Percentiles rank a stretch among this genome's conserved stretches.
Evolutionary conservation across 2,888 invertebrate genomes (phyloP).

Genomic region (Trachelus tabidus): DNA sequence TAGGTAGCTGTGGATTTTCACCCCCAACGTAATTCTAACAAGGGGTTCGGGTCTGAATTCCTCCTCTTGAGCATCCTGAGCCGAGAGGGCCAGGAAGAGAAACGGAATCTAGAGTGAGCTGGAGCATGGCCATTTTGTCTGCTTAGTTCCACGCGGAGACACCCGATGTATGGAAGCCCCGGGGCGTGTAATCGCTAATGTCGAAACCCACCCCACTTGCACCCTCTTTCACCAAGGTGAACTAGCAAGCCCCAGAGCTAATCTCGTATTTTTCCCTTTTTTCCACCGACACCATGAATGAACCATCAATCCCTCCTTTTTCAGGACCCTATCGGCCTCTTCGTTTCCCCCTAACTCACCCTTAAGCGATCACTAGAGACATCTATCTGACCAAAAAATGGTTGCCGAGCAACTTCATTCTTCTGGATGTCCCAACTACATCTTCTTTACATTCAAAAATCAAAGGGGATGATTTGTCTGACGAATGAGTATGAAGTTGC

Average conservation of each 20-base stretch:
- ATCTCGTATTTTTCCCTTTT: slow-evolving; percentile 34
- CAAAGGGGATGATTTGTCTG: not conserved
- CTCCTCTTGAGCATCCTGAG: slow-evolving; percentile 14
- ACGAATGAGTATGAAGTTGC: not conserved
- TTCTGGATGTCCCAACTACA: not conserved
- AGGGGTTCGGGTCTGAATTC: not conserved
- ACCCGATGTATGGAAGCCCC: slow-evolving; percentile 58
- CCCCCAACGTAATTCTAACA: not conserved
- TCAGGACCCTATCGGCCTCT: not conserved
- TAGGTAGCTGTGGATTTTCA: not conserved
- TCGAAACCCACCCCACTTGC: slow-evolving; percentile 47
- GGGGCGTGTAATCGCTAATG: slow-evolving; percentile 65
- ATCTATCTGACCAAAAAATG: not conserved
- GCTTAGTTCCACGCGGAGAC: slow-evolving; percentile 62
- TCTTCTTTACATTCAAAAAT: not conserved
- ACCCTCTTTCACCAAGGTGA: slow-evolving; percentile 16
- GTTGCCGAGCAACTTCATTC: not conserved
- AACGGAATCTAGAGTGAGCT: slow-evolving; percentile 52
- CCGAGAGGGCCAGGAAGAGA: slow-evolving; percentile 15
- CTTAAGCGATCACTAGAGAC: not conserved
- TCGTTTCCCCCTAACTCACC: not conserved
- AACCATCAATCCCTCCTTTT: not conserved
- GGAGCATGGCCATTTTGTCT: slow-evolving; percentile 62
- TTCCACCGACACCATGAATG: slow-evolving; percentile 7
- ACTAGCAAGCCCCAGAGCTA: slow-evolving; percentile 34